Conservation (phyloP, 2,888 invertebrate species). For the Scaptodrosophila latifasciaeformis region DNA sequence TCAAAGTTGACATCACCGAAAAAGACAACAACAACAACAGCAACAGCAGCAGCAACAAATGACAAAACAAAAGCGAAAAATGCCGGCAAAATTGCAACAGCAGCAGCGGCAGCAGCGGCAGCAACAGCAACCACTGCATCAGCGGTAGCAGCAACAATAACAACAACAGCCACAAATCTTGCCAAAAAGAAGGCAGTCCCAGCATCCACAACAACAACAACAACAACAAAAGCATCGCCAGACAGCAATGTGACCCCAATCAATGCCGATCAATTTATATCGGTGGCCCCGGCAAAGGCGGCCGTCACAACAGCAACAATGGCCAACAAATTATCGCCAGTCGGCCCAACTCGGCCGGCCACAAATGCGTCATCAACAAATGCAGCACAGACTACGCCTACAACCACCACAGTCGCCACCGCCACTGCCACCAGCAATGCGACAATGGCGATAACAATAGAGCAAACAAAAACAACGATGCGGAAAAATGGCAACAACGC, state of each 20-base stretch:
- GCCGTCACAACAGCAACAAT: constrained; percentile 36
- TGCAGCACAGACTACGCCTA: constrained; percentile 24
- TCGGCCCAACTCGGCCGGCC: too few species aligned
- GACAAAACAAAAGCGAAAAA: constrained; percentile 23
- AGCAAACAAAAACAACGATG: constrained; percentile 19
- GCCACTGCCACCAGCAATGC: constrained; percentile 17
- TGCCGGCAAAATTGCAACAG: constrained; percentile 7
- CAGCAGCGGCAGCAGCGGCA: constrained; percentile 17
- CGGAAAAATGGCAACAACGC: constrained; percentile 19
- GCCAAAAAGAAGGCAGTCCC: not conserved
- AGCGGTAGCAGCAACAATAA: constrained; percentile 18
- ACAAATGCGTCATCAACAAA: constrained; percentile 57
- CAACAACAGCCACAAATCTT: constrained; percentile 10
- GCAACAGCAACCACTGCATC: constrained; percentile 16
- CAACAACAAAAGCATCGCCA: constrained; percentile 27
- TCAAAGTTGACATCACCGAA: constrained; percentile 63
- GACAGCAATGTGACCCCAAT: constrained; percentile 67
- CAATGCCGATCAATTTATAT: constrained; percentile 71
- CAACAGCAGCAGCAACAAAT: constrained; percentile 20
- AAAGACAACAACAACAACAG: constrained; percentile 40
- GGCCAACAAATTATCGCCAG: constrained; percentile 21
- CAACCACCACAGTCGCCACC: constrained; percentile 29
- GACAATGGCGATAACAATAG: constrained; percentile 16
- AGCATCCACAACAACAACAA: constrained; percentile 33
- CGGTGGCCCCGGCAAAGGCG: constrained; percentile 61